These are phyloP conservation scores for Manduca sexta DNA, from an alignment of 1,140 invertebrate species.

Conservation along the genomic window DNA sequence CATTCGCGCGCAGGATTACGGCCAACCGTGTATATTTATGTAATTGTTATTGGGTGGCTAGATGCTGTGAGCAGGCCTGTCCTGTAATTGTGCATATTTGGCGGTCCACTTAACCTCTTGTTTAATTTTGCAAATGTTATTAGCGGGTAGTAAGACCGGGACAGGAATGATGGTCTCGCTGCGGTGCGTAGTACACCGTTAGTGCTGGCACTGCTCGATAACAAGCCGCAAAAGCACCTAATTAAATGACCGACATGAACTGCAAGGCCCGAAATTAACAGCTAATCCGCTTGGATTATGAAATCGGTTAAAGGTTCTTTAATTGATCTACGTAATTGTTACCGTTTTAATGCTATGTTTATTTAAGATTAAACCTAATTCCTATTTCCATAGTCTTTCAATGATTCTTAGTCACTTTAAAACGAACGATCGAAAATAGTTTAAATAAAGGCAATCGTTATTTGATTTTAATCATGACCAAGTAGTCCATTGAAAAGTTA, in stretches of 20 bases:
- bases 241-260: constrained; percentile 44
- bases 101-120: constrained; percentile 21
- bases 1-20: constrained; percentile 6
- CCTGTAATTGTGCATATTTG: constrained; percentile 26
- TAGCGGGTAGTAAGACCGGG: constrained; percentile 17
- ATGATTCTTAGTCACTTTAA: too few species aligned
- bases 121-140: constrained; percentile 63
- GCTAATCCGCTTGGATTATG: constrained; percentile 28
- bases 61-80: constrained; percentile 24
- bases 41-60: constrained; percentile 32
- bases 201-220: constrained; percentile 24
- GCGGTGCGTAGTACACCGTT: constrained; percentile 5
- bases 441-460: too few species aligned
- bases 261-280: constrained; percentile 32
- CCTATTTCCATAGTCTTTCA: too few species aligned
- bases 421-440: too few species aligned
- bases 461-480: too few species aligned
- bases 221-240: constrained; percentile 51
- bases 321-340: too few species aligned
- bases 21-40: constrained; percentile 10
- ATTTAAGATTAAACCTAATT: too few species aligned
- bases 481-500: too few species aligned
- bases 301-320: too few species aligned
- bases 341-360: too few species aligned
- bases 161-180: constrained; percentile 3